Evolutionary conservation across 2,113 vertebrate species (phyloP).

Genomic region (Zosterops pallidus): DNA sequence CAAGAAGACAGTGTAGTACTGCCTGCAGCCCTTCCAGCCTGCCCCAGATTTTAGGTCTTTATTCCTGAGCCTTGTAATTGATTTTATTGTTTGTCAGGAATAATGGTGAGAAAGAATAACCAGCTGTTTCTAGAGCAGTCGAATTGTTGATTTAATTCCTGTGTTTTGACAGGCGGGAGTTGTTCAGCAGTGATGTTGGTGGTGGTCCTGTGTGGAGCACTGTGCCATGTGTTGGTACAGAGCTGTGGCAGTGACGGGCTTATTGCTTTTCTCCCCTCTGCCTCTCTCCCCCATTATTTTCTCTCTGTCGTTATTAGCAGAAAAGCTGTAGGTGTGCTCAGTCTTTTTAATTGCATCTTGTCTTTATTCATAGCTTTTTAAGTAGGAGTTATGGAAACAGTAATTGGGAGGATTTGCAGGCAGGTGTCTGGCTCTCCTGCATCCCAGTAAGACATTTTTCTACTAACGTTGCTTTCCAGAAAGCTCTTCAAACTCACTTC

Average conservation of each 20-base stretch:
- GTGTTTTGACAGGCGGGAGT: not conserved
- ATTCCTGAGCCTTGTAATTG: not conserved
- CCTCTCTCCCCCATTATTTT: not conserved
- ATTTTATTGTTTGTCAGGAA: not conserved
- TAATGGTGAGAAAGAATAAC: not conserved
- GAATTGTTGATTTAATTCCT: not conserved
- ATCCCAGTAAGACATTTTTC: not conserved
- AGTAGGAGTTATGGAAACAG: slow-evolving; percentile 59
- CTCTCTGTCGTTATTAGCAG: not conserved
- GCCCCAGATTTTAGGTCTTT: not conserved
- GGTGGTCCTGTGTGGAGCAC: fast-evolving
- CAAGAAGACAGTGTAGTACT: not conserved
- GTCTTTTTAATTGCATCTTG: slow-evolving; percentile 51
- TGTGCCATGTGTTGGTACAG: not conserved
- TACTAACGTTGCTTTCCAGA: not conserved
- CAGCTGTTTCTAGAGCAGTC: not conserved
- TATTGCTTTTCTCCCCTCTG: not conserved
- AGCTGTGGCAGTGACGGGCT: not conserved
- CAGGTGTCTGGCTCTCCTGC: slow-evolving; percentile 49
- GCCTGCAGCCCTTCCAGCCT: not conserved
- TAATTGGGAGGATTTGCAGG: slow-evolving; percentile 31
- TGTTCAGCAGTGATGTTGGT: not conserved
- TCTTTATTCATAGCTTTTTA: slow-evolving; percentile 60
- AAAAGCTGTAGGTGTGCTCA: slow-evolving; percentile 46
- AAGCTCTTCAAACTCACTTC: not conserved